Evolutionary conservation across 2,113 vertebrate species (phyloP).

Genomic region (Chlorodrepanis virens): DNA sequence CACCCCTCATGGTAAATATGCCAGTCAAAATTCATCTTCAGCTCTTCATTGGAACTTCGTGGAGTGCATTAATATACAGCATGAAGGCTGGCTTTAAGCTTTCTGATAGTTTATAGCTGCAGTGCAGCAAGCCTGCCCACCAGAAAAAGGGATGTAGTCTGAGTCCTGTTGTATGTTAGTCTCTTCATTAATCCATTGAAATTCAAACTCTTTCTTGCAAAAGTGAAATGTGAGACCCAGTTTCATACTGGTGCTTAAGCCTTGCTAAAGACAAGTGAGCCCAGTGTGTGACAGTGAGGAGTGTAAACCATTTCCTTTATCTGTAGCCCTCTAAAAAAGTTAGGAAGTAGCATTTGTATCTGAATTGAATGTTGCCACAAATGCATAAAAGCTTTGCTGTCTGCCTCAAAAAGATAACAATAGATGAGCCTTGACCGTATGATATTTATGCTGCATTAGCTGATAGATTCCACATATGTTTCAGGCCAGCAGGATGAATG

Average conservation of each 20-base stretch:
- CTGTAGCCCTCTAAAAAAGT: not conserved
- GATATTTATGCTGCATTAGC: not conserved
- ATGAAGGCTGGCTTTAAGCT: not conserved
- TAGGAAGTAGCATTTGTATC: not conserved
- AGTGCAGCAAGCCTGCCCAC: not conserved
- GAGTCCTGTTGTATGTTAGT: not conserved
- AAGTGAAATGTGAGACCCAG: not conserved
- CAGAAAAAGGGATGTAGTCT: not conserved
- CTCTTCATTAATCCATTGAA: not conserved
- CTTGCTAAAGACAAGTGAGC: accelerated
- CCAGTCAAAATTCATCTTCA: not conserved
- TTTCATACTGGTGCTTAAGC: not conserved
- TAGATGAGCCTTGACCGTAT: not conserved
- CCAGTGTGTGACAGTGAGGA: not conserved
- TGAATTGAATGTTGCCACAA: not conserved
- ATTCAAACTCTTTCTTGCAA: not conserved
- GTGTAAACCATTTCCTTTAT: not conserved
- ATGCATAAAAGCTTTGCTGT: not conserved
- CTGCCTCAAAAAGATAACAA: not conserved
- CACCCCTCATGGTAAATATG: not conserved
- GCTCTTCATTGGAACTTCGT: not conserved
- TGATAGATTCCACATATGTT: not conserved
- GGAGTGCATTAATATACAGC: not conserved
- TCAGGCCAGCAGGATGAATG: not conserved
- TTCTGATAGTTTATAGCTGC: not conserved